Conservation (phyloP, 2,797 vertebrate species). For the Etheostoma perlongum region DNA sequence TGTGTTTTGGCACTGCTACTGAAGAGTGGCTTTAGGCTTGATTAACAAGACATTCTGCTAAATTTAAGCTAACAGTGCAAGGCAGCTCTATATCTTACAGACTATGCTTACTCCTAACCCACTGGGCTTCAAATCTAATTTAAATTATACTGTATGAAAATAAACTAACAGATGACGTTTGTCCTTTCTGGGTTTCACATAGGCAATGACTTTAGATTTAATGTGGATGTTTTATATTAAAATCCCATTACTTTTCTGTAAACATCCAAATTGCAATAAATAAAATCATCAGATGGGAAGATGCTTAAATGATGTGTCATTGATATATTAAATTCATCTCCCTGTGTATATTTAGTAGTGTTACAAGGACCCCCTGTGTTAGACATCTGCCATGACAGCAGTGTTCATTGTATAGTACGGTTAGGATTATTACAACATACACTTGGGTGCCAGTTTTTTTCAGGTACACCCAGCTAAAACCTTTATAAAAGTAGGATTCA, state of each 20-base stretch:
- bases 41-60: constrained; percentile 45
- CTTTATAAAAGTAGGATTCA: neutral
- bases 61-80: constrained; percentile 33
- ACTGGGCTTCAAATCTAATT: constrained; percentile 24
- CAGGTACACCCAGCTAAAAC: neutral
- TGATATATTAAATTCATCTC: constrained; percentile 8
- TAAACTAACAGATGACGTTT: constrained; percentile 9
- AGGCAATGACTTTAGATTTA: neutral
- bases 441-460: neutral
- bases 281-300: neutral
- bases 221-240: constrained; percentile 10
- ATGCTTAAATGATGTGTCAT: neutral
- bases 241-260: neutral
- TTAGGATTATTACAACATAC: neutral
- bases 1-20: constrained; percentile 35
- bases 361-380: constrained; percentile 66
- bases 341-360: constrained; percentile 13
- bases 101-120: constrained; percentile 27
- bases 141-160: constrained; percentile 10
- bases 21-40: constrained; percentile 45
- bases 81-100: constrained; percentile 21
- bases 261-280: neutral
- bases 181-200: constrained; percentile 13
- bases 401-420: neutral
- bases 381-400: constrained; percentile 42